Base-by-base conservation (phyloP, 2,888 invertebrate genomes). In the Nomada ruficornis region DNA sequence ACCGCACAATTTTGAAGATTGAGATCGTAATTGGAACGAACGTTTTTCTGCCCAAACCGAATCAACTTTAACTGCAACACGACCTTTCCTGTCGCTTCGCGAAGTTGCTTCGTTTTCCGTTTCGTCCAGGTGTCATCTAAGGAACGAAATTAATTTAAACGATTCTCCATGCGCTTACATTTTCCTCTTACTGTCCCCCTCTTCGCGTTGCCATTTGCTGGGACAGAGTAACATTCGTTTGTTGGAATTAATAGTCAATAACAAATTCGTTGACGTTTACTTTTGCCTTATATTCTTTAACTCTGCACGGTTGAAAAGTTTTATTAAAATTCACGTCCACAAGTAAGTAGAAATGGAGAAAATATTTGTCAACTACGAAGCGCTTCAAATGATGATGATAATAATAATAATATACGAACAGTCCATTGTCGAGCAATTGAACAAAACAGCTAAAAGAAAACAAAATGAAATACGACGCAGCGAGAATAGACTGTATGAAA, bases 81-180 rank as follows among this genome's bases (percentile, higher is more conserved):
- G 50, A 36, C 60, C 36, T 65, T 70, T 64, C 47, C 52, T 44
- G 63, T 64, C 74, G 47, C 69, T 63, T 69, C 44, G 57, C 23
- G 44, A 13, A 63, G 74, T 69, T 60, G 63, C 74, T 50, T 69
- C 74, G 44, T 74, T 75, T 70, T 64, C 52, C 36, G 36, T 36
- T 36, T 36, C 54, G 36, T 20, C 42, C n/a, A 23, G 55, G 26
- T 74, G 68, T 73, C 64, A 72, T 77, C 47, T 52, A 15, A 23
- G 23, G 18, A 70, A 70, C 70, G 60, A 74, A 79, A 63, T 74
- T 79, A 74, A 74, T 79, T 59, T 50, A 44, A 64, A 47, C 52
- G 55, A 67, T 50, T 60, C 67, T 54, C 26, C 29, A 75, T 68
- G 60, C 59, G 26, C 20, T 23, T 29, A 10, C 50, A 29, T 18